phyloP scores from a whole-genome alignment of 2,113 vertebrate genomes.

The Phalacrocorax brasilianus region DNA sequence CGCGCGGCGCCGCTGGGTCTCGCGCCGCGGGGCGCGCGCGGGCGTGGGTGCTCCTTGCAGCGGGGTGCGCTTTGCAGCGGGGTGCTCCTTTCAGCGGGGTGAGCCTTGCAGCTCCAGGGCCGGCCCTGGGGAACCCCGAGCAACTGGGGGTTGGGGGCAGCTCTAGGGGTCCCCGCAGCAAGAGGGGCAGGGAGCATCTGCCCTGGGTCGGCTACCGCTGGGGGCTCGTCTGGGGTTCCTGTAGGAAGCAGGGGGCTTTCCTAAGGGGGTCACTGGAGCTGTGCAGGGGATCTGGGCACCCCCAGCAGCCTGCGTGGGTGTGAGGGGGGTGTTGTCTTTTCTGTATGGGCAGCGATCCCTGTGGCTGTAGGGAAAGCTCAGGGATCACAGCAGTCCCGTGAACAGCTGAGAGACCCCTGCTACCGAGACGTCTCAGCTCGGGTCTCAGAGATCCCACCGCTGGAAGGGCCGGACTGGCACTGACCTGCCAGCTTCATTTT shows the following conservation, averaged over 20 bases:
- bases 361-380: accelerated
- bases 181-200: not conserved
- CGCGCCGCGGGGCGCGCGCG: too few relatives aligned
- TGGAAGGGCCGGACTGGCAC: not conserved
- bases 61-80: not conserved
- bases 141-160: too few relatives aligned
- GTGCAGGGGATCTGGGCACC: too few relatives aligned
- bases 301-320: not conserved
- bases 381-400: not conserved
- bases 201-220: not conserved
- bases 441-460: too few relatives aligned
- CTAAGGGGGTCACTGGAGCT: not conserved
- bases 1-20: too few relatives aligned
- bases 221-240: too few relatives aligned
- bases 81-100: too few relatives aligned
- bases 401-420: accelerated
- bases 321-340: not conserved
- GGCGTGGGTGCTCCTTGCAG: too few relatives aligned
- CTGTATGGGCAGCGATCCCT: not conserved
- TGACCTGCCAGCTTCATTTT: accelerated
- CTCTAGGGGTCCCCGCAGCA: not conserved
- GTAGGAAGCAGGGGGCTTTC: not conserved
- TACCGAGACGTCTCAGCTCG: not conserved
- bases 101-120: not conserved
- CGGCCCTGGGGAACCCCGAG: not conserved